Base-by-base conservation (phyloP, 2,888 invertebrate species). In the Anarsia innoxiella region DNA sequence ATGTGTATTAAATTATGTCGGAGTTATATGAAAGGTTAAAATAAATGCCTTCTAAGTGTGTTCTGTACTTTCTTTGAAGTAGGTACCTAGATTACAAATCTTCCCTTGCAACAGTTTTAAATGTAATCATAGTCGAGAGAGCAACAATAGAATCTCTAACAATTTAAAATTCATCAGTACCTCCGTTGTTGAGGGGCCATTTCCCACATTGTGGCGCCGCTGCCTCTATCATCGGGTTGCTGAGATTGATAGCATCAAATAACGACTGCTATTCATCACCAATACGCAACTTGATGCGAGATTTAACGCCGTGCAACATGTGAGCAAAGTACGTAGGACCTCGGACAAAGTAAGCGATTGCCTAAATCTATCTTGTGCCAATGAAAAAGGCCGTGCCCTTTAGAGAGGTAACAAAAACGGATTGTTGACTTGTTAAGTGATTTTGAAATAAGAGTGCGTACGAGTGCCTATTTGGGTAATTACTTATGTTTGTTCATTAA, bases 201-300 rank as follows among this genome's bases (percentile, higher is more conserved):
- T 48, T 60, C 55, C 55, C 62, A 62, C 54, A 45, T 53, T 47
- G 54, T 19, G 32, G 32, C 36, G 32, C 29, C 55, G 56, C 51
- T n/a, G 50, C 49, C 51, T 57, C 61, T 53, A 58, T 60, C 53
- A 31, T 15, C 5, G 29, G 9, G 47, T 54, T 48, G 36, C 41
- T 41, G 46, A 60, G 58, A 66, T 66, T 59, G 57, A 67, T 66
- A 58, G 53, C 51, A 49, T 56, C 52, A 53, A 54, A 59, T 61
- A 65, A 53, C 48, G 45, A 45, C 42, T 42, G 51, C 49, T 56
- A 61, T 61, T 57, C 55, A 57, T 58, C 54, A 59, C 40, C 40
- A 36, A 40, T 47, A 48, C 46, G 50, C 45, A 46, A 40, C 35
- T 42, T 39, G 39, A 37, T 19, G 33, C 33, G 35, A 41, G 15